Base-by-base conservation (phyloP, 2,113 vertebrate genomes). In the Pseudonaja textilis region DNA sequence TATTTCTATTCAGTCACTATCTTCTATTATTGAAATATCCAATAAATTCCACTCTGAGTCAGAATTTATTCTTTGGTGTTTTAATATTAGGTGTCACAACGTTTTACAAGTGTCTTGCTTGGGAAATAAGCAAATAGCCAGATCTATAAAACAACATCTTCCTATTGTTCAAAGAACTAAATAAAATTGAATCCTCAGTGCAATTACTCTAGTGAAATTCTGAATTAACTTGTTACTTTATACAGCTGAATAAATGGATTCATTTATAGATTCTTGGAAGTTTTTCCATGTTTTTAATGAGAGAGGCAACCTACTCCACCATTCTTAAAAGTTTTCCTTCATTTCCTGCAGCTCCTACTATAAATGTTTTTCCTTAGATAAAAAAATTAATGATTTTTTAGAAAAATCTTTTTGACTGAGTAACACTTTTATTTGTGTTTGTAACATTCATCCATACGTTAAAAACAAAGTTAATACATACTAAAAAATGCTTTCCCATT, bases 401-500 rank as follows among this genome's bases (percentile, higher is more conserved):
- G 7, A 20, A 89, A 88, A 91, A 74, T 88, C 61, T 92, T 87
- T 91, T 88, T 90, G 92, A 54, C 94, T 88, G 93, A 95, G 96
- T 95, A 56, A 96, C 93, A 96, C 93, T 90, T 69, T 69, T 96
- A 95, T 98, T 96, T 97, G 95, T 97, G 92, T 94, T 96, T 96
- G 94, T 96, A 94, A 96, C 96, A 96, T 94, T 94, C 92, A 96
- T 96, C 96, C 95, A 96, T 97, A 96, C 95, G 95, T 98, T 98
- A 97, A 97, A 98, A 97, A 97, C 96, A 97, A 92, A 97, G 96
- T 94, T 97, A 95, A 96, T 94, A 96, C 91, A 93, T 56, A 92
- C 93, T 95, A 95, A 96, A 95, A 98, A 98, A 98, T 97, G 97
- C 96, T 96, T 97, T 97, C 96, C 97, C 97, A 98, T 97, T 97